phyloP scores from a whole-genome alignment of 2,113 vertebrate genomes.

The Grus americana region DNA sequence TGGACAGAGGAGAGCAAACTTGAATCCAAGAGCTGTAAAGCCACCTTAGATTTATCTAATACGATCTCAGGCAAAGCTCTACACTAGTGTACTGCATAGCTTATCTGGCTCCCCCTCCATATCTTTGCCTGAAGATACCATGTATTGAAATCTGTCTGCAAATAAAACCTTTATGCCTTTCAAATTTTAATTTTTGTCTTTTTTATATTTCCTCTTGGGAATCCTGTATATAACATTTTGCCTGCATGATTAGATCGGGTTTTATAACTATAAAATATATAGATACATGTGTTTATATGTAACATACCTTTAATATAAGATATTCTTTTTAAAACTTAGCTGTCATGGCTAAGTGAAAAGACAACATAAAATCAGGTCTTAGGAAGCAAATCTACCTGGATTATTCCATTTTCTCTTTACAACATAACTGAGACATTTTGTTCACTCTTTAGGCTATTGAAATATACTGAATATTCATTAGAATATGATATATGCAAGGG shows the following conservation, averaged over 20 bases:
- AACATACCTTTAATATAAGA: neutral
- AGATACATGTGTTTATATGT: neutral
- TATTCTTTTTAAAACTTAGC: neutral
- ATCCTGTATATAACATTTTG: neutral
- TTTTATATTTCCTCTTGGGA: neutral
- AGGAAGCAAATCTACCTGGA: neutral
- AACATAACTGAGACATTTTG: neutral
- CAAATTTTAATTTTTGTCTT: neutral
- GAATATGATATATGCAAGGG: neutral
- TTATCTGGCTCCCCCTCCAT: neutral
- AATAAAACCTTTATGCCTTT: neutral
- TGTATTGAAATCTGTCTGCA: neutral
- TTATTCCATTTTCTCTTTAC: neutral
- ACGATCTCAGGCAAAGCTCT: neutral
- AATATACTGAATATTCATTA: conserved; percentile 5
- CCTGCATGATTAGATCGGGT: neutral
- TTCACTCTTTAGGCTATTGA: neutral
- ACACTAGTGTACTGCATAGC: neutral
- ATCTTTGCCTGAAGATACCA: neutral
- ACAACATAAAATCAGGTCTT: neutral
- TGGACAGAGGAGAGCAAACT: neutral
- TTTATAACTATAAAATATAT: neutral
- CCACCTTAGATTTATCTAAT: neutral
- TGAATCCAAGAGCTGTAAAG: neutral
- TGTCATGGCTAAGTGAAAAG: neutral